Conservation (phyloP, 2,888 invertebrate species). For the Meganola albula region DNA sequence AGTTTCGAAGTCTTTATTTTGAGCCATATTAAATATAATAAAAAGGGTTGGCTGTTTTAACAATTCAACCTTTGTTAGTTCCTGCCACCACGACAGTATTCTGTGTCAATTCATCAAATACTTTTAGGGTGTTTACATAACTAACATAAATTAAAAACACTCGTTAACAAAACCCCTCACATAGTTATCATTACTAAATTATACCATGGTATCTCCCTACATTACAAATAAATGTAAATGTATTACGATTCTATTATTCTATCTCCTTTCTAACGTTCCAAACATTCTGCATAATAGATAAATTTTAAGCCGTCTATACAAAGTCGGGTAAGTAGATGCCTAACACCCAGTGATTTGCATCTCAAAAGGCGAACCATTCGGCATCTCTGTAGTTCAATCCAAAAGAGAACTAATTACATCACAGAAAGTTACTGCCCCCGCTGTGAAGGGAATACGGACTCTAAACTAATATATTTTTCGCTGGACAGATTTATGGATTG, state of each 20-base stretch:
- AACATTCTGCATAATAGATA: slow-evolving; percentile 16
- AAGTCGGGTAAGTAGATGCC: slow-evolving; percentile 18
- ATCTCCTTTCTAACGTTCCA: slow-evolving; percentile 20
- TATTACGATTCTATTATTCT: slow-evolving; percentile 4
- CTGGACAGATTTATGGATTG: slow-evolving; percentile 4
- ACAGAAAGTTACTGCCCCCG: slow-evolving; percentile 33
- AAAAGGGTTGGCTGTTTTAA: no score
- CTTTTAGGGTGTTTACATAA: no score
- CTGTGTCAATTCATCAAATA: no score
- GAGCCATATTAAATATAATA: no score
- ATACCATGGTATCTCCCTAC: no score
- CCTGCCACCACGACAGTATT: no score
- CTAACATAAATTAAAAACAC: no score
- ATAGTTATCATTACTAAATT: no score
- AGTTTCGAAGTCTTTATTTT: no score
- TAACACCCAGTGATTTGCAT: slow-evolving; percentile 41
- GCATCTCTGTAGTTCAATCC: slow-evolving; percentile 31
- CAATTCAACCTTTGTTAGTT: no score
- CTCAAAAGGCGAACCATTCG: slow-evolving; percentile 36
- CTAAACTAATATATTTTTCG: slow-evolving; percentile 20
- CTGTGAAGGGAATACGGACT: background rate
- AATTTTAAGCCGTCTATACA: slow-evolving; percentile 26
- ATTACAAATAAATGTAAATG: background rate
- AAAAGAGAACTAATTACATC: slow-evolving; percentile 45
- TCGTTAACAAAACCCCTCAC: no score